phyloP scores from a whole-genome alignment of 2,888 invertebrate species.

The Liodrosophila aerea region DNA sequence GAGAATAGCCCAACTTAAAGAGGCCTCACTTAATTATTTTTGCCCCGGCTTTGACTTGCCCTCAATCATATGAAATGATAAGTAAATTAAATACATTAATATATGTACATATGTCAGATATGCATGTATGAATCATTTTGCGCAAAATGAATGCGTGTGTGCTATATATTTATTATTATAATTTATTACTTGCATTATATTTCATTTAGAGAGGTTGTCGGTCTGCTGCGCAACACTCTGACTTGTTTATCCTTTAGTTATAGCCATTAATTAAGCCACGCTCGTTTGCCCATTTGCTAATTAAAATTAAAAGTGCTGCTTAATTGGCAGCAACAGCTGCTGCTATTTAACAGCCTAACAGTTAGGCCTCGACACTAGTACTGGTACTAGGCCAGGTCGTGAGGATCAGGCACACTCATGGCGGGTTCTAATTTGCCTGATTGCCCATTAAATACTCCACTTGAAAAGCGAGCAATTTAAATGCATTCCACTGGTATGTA shows the following conservation, averaged over 20 bases:
- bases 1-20: not conserved
- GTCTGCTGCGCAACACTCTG: conserved; percentile 8
- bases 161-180: conserved; percentile 65
- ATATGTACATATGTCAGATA: conserved; percentile 3
- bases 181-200: conserved; percentile 65
- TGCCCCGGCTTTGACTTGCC: not conserved
- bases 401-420: conserved; percentile 11
- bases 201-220: conserved; percentile 57
- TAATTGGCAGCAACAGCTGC: conserved; percentile 66
- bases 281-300: conserved; percentile 54
- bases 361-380: too few species aligned
- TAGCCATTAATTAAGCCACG: conserved; percentile 65
- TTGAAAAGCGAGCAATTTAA: conserved; percentile 33
- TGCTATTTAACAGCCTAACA: too few species aligned
- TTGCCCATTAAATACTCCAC: conserved; percentile 44
- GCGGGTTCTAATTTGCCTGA: conserved; percentile 39
- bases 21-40: not conserved
- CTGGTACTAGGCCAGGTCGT: too few species aligned
- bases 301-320: conserved; percentile 69
- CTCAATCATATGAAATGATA: not conserved
- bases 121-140: conserved; percentile 9
- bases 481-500: conserved; percentile 21
- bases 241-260: conserved; percentile 53
- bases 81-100: not conserved
- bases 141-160: conserved; percentile 42